Percentiles rank a stretch among this genome's conserved stretches.
Conservation (phyloP, 2,888 invertebrate species). For the Eristalis arbustorum region DNA sequence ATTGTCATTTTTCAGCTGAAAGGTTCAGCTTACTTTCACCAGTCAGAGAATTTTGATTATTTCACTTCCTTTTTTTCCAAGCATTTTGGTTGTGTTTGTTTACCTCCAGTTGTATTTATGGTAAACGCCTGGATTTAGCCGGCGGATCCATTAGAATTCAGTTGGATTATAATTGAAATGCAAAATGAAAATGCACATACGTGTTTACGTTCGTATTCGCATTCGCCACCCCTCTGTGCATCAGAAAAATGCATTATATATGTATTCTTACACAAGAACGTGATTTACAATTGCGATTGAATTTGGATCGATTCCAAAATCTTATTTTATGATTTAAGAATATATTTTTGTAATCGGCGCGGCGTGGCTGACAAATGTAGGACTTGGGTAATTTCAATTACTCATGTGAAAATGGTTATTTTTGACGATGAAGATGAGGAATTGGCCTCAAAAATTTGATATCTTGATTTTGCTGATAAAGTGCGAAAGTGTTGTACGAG, state of each 20-base stretch:
- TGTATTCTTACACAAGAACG: slow-evolving; percentile 9
- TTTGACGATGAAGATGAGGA: not conserved
- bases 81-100: not conserved
- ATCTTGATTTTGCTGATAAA: not conserved
- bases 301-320: slow-evolving; percentile 34
- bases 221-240: not conserved
- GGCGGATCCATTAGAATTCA: slow-evolving; percentile 15
- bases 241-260: slow-evolving; percentile 21
- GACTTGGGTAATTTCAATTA: not conserved
- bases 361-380: not conserved
- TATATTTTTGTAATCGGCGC: slow-evolving; percentile 3
- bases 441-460: not conserved
- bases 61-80: not conserved
- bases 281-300: slow-evolving; percentile 15
- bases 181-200: not conserved
- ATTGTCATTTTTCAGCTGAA: slow-evolving; percentile 23
- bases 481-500: not conserved
- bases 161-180: slow-evolving; percentile 4
- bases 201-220: not conserved
- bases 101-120: not conserved
- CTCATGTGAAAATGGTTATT: not conserved
- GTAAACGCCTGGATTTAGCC: not conserved
- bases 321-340: not conserved
- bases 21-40: slow-evolving; percentile 34
- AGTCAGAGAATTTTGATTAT: slow-evolving; percentile 1